Conservation (phyloP, 2,888 invertebrate species). For the Pheosia tremula region DNA sequence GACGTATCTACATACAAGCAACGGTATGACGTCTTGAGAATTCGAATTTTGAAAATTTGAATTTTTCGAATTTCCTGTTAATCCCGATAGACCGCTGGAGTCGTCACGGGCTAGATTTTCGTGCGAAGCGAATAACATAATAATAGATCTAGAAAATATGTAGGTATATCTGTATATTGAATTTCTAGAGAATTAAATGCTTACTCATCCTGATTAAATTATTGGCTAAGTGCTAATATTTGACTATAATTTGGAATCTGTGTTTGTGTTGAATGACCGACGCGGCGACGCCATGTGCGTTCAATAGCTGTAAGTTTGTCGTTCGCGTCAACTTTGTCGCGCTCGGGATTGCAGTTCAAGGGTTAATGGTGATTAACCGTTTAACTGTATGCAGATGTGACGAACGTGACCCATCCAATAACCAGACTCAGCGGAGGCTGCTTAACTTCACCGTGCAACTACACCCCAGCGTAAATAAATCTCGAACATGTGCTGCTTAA, state of each 20-base stretch:
- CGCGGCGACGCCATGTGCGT: conserved; percentile 49
- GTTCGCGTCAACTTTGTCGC: conserved; percentile 29
- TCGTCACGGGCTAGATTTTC: no score
- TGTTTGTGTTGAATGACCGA: conserved; percentile 27
- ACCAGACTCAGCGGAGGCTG: background rate
- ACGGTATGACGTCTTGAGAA: conserved; percentile 27
- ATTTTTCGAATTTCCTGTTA: conserved; percentile 18
- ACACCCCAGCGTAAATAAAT: conserved; percentile 1
- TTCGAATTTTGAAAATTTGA: conserved; percentile 8
- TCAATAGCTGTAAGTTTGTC: conserved; percentile 54
- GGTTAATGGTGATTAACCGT: conserved; percentile 58
- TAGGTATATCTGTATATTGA: no score
- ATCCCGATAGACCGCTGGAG: background rate
- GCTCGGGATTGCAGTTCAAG: conserved; percentile 34
- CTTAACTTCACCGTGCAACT: background rate
- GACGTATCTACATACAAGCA: conserved; percentile 16
- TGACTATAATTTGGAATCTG: no score
- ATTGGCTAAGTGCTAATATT: no score
- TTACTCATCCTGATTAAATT: no score
- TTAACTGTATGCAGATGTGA: conserved; percentile 23
- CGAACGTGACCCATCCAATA: background rate
- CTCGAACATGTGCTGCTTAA: conserved; percentile 3
- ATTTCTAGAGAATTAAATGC: no score
- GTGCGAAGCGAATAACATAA: no score
- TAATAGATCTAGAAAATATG: no score